Conservation (phyloP, 2,113 vertebrate genomes). For the Octodon degus region DNA sequence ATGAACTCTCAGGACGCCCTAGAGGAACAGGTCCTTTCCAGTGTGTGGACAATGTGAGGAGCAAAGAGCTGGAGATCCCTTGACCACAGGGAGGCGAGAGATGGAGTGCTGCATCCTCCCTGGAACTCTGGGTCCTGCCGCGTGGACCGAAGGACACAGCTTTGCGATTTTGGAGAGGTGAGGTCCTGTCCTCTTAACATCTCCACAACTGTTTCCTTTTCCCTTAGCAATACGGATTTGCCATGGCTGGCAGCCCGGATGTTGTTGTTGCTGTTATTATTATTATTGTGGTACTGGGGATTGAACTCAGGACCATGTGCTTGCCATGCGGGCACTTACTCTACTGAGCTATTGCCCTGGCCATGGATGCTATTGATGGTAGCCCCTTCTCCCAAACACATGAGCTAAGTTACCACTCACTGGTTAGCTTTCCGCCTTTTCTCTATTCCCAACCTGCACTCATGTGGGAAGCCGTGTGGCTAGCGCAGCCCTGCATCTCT, state of each 20-base stretch:
- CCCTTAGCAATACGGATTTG: not conserved
- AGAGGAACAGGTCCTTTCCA: not conserved
- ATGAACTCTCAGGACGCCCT: not conserved
- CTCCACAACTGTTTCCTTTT: constrained; percentile 1
- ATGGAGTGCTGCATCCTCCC: not conserved
- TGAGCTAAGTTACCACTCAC: not conserved
- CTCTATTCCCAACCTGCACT: not conserved
- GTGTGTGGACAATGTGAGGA: not conserved
- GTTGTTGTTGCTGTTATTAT: not conserved
- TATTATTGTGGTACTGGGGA: no score
- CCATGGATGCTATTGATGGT: not conserved
- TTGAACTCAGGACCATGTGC: no score
- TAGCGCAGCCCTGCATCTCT: not conserved
- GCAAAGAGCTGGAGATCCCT: not conserved
- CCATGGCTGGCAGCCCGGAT: not conserved
- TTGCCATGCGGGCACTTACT: no score
- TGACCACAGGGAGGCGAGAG: not conserved
- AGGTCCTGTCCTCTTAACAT: not conserved
- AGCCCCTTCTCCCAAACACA: not conserved
- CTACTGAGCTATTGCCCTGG: no score
- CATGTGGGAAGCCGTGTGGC: not conserved
- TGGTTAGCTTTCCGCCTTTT: not conserved
- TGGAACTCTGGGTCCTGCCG: not conserved
- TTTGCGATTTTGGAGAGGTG: not conserved
- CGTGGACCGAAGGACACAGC: not conserved